These are phyloP conservation scores for Macquaria australasica DNA, from an alignment of 2,113 vertebrate genomes.

Conservation along the genomic window DNA sequence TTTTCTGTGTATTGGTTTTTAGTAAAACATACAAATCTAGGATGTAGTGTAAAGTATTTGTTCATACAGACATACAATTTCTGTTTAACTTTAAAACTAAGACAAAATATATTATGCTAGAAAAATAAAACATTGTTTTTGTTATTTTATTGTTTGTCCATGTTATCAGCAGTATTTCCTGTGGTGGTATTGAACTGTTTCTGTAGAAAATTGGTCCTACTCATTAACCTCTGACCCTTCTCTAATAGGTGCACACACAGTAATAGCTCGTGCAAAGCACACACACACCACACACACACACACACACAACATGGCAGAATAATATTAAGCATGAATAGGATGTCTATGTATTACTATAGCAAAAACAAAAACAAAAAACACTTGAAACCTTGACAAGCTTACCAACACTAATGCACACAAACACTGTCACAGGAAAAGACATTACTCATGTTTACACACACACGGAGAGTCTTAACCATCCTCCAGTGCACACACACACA, in stretches of 20 bases:
- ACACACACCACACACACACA: background rate
- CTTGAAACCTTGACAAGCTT: background rate
- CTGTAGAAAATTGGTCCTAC: constrained; percentile 3
- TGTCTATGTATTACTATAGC: background rate
- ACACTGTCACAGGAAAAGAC: background rate
- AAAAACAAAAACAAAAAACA: background rate
- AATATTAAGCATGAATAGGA: background rate
- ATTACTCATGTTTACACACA: constrained; percentile 4
- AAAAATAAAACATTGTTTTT: background rate
- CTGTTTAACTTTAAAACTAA: background rate
- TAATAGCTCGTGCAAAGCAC: background rate
- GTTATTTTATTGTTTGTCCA: background rate
- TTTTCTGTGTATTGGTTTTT: background rate
- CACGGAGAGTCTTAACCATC: background rate
- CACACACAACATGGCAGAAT: background rate
- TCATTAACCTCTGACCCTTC: constrained; percentile 37
- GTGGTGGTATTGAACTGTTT: constrained; percentile 18
- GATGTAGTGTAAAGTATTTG: background rate
- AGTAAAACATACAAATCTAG: background rate
- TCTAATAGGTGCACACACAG: constrained; percentile 3
- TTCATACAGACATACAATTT: background rate
- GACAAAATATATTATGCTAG: background rate
- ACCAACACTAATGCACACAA: constrained; percentile 1
- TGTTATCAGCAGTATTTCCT: background rate
- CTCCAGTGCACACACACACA: background rate